A percentile compares a stretch with the other conserved stretches of the same genome.
These are phyloP conservation scores for Isaurus tuberculatus DNA, from an alignment of 92 coral and sea anemone species.

Conservation along the genomic window DNA sequence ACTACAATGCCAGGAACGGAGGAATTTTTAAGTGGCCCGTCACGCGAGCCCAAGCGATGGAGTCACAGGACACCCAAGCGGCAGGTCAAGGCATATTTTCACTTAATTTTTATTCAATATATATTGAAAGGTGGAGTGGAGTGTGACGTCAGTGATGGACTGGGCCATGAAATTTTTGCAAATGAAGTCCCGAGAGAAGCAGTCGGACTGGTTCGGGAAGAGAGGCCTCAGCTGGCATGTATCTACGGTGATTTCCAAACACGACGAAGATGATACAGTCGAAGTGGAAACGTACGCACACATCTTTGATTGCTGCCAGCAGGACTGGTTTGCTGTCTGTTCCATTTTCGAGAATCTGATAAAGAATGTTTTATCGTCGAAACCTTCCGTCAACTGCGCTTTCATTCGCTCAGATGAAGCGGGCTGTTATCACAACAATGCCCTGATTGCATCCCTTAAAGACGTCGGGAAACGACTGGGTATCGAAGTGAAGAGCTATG, in stretches of 20 bases:
- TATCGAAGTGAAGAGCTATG: slow-evolving; percentile 16
- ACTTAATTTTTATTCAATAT: too few species aligned
- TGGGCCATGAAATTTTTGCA: slow-evolving; percentile 27
- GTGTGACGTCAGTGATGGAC: not conserved
- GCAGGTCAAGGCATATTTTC: too few species aligned
- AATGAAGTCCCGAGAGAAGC: slow-evolving; percentile 33
- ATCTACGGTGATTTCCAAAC: not conserved
- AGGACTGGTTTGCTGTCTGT: slow-evolving; percentile 54
- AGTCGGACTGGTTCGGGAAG: slow-evolving; percentile 35
- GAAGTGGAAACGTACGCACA: slow-evolving; percentile 45
- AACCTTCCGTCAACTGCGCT: not conserved
- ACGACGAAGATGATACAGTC: not conserved
- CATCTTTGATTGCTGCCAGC: slow-evolving; percentile 38
- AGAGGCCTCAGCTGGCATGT: slow-evolving; percentile 48
- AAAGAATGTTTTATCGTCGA: not conserved
- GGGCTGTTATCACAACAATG: slow-evolving; percentile 22
- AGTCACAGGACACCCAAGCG: too few species aligned
- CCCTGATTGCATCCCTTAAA: not conserved
- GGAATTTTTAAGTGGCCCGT: too few species aligned
- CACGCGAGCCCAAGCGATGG: too few species aligned
- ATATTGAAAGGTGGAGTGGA: too few species aligned
- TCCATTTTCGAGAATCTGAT: slow-evolving; percentile 32
- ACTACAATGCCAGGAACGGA: too few species aligned
- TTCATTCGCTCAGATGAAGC: slow-evolving; percentile 26
- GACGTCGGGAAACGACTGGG: slow-evolving; percentile 28